A percentile compares a stretch with the other conserved stretches of the same genome.
phyloP scores from a whole-genome alignment of 2,888 invertebrate species.

The Brachyptera putata region DNA sequence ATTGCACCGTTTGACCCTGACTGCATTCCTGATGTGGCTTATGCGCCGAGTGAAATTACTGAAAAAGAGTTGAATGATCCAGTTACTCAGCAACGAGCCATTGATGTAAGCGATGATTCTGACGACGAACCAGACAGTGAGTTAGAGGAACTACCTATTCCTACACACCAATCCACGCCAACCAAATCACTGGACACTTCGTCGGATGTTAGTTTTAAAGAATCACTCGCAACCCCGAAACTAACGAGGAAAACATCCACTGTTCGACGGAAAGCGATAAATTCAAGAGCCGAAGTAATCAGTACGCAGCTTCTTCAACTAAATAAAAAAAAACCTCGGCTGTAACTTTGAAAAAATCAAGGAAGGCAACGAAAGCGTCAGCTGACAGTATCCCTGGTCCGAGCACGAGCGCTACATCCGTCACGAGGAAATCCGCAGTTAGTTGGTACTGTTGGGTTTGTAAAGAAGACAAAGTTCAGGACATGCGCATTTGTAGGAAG shows the following conservation, averaged over 20 bases:
- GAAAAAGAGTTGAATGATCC: not conserved
- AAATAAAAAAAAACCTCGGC: not conserved
- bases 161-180: not conserved
- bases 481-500: conserved; percentile 34
- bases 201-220: too few relatives aligned
- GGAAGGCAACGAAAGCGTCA: not conserved
- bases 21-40: conserved; percentile 37
- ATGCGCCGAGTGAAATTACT: conserved; percentile 33
- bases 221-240: not conserved
- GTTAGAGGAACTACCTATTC: too few relatives aligned
- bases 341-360: not conserved
- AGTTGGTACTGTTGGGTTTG: conserved; percentile 34
- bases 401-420: not conserved
- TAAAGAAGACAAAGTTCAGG: conserved; percentile 33
- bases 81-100: not conserved
- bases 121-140: not conserved
- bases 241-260: not conserved
- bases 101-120: not conserved
- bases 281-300: not conserved
- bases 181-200: not conserved
- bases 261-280: not conserved
- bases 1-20: conserved; percentile 38
- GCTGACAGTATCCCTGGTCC: too few relatives aligned
- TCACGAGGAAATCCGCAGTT: conserved; percentile 30
- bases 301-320: too few relatives aligned